These are phyloP conservation scores for Rhinoraja longicauda DNA, from an alignment of 2,797 vertebrate species.

Conservation along the genomic window DNA sequence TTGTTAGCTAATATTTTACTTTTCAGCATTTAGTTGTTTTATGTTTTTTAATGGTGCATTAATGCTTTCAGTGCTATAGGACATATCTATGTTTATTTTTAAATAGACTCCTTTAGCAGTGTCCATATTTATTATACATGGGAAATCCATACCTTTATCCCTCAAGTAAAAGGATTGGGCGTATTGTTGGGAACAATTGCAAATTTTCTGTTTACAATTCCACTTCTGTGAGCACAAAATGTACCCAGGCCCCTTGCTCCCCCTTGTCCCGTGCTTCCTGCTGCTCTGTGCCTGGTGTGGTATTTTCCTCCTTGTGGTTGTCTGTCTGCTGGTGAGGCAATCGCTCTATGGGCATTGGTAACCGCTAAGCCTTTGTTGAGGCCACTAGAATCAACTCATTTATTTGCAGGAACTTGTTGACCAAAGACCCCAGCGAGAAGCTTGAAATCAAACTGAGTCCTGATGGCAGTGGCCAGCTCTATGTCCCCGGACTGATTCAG, in stretches of 20 bases:
- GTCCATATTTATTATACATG: no score
- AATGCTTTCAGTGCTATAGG: no score
- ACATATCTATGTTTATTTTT: no score
- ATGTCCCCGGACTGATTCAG: conserved; percentile 82
- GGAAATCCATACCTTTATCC: no score
- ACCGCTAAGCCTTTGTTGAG: no score
- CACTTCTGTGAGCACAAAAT: background rate
- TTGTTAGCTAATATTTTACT: no score
- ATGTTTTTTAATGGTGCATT: no score
- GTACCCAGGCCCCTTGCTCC: background rate
- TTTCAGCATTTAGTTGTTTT: no score
- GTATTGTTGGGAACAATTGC: background rate
- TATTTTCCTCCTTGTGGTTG: conserved; percentile 14
- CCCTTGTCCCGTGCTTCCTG: background rate
- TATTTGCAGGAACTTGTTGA: conserved; percentile 73
- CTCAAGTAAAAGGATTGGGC: no score
- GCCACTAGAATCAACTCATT: background rate
- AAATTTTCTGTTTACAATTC: background rate
- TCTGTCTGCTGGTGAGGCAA: background rate
- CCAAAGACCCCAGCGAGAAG: conserved; percentile 77
- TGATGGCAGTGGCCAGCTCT: conserved; percentile 83
- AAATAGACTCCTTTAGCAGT: no score
- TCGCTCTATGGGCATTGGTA: background rate
- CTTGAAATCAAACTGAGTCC: conserved; percentile 92
- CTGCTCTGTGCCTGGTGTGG: conserved; percentile 25